A percentile compares a stretch with the other conserved stretches of the same genome.
phyloP scores from a whole-genome alignment of 2,113 vertebrate species.

The Chlorodrepanis virens region DNA sequence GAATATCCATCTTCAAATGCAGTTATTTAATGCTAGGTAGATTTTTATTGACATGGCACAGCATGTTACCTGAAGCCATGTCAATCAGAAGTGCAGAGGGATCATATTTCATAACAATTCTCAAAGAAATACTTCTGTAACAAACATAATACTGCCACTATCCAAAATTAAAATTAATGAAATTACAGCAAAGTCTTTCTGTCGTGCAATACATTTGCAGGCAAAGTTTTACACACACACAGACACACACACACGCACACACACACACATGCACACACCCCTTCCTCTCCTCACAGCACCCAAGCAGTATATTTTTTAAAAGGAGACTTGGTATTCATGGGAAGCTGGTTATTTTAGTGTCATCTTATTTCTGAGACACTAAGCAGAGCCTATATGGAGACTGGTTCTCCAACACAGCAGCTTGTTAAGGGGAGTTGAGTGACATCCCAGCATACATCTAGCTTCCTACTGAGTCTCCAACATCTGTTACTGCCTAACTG shows the following conservation, averaged over 20 bases:
- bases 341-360: constrained; percentile 66
- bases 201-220: neutral
- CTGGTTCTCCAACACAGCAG: constrained; percentile 68
- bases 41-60: constrained; percentile 40
- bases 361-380: constrained; percentile 65
- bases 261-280: neutral
- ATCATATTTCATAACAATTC: constrained; percentile 3
- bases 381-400: constrained; percentile 62
- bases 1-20: neutral
- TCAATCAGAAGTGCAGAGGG: neutral
- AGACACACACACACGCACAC: neutral
- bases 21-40: constrained; percentile 42
- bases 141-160: neutral
- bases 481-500: constrained; percentile 72
- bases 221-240: neutral
- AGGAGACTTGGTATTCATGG: constrained; percentile 41
- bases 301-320: neutral
- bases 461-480: constrained; percentile 69
- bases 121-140: neutral
- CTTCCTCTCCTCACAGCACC: neutral
- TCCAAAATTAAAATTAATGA: neutral
- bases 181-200: neutral
- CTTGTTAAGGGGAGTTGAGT: constrained; percentile 69
- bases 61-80: neutral
- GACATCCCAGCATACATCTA: constrained; percentile 68